A percentile compares a stretch with the other conserved stretches of the same genome.
Conservation (phyloP, 1,140 invertebrate genomes). For the Teleopsis dalmanni region DNA sequence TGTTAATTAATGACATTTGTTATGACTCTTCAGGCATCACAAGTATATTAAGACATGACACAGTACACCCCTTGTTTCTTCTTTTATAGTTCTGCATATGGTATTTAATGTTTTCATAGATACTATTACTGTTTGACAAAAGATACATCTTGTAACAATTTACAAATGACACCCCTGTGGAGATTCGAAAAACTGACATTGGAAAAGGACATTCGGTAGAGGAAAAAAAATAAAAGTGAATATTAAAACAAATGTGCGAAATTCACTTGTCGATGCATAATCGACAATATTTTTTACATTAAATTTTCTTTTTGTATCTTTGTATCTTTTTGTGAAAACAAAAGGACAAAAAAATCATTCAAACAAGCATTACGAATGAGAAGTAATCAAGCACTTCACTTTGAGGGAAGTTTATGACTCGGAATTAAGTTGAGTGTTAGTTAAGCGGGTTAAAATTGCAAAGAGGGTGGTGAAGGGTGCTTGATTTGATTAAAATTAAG, state of each 20-base stretch:
- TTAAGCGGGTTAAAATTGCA: background rate
- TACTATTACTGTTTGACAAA: too few species aligned
- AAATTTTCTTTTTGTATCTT: slow-evolving; percentile 13
- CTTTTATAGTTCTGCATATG: too few species aligned
- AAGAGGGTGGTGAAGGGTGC: background rate
- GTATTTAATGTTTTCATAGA: too few species aligned
- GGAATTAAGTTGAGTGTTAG: slow-evolving; percentile 3
- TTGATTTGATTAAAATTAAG: slow-evolving; percentile 8
- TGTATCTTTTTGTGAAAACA: slow-evolving; percentile 17
- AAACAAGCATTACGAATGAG: slow-evolving; percentile 1
- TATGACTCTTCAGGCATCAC: too few species aligned
- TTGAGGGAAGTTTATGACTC: background rate
- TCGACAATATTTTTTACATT: slow-evolving; percentile 38
- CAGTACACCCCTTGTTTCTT: too few species aligned
- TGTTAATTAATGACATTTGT: too few species aligned
- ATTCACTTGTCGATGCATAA: slow-evolving; percentile 40
- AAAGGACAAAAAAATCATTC: slow-evolving; percentile 11
- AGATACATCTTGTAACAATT: slow-evolving; percentile 31
- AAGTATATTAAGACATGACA: too few species aligned
- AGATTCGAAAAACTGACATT: background rate
- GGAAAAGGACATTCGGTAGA: background rate
- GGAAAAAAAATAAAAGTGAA: background rate
- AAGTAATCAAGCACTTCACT: background rate
- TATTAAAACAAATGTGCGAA: slow-evolving; percentile 17
- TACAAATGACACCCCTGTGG: slow-evolving; percentile 39